Conservation (phyloP, 2,797 vertebrate genomes). For the Silurus aristotelis region DNA sequence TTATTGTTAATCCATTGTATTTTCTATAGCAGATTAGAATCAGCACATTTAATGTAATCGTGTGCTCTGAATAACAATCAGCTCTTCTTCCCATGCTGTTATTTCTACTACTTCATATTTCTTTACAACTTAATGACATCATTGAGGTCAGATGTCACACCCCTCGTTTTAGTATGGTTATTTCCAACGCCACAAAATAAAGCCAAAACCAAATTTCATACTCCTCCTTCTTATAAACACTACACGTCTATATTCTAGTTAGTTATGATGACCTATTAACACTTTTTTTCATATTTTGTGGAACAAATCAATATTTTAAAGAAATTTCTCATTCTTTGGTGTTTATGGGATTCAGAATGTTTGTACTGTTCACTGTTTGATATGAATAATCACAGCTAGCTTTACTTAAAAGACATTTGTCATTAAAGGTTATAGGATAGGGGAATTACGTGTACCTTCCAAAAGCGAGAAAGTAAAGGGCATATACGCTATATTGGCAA, state of each 20-base stretch:
- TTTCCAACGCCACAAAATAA: neutral
- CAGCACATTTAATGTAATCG: neutral
- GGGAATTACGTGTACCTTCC: slow-evolving; percentile 34
- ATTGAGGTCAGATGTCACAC: neutral
- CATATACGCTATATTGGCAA: neutral
- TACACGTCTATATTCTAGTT: neutral
- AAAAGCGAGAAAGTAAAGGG: slow-evolving; percentile 16
- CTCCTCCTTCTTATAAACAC: slow-evolving; percentile 4
- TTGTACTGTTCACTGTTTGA: neutral
- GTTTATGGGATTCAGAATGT: slow-evolving; percentile 17
- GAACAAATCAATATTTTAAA: slow-evolving; percentile 8
- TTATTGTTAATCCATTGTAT: neutral
- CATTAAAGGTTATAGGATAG: slow-evolving; percentile 9
- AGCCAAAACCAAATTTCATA: neutral
- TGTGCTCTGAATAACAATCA: neutral
- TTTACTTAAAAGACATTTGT: slow-evolving; percentile 20
- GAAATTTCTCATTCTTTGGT: neutral
- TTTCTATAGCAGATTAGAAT: neutral
- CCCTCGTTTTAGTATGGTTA: neutral
- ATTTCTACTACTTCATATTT: neutral
- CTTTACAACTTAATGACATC: neutral
- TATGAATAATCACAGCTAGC: slow-evolving; percentile 38
- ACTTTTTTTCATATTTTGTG: too few relatives aligned
- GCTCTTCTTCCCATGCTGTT: neutral
- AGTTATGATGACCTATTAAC: slow-evolving; percentile 6